A percentile compares a stretch with the other conserved stretches of the same genome.
Evolutionary conservation across 2,113 vertebrate species (phyloP).

Genomic region (Amazona guildingii): DNA sequence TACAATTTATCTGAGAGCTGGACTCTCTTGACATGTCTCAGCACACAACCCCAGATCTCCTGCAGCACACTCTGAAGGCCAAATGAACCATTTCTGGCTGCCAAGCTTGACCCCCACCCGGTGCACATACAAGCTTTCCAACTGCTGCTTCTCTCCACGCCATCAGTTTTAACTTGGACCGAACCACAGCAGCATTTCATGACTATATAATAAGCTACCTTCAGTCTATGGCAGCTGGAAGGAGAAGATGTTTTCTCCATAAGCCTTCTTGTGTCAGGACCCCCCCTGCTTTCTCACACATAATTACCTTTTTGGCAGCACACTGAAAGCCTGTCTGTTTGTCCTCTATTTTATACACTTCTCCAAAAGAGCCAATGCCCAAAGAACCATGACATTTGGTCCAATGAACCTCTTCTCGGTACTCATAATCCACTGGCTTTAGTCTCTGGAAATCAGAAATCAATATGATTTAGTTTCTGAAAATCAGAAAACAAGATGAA

Average conservation of each 20-base stretch:
- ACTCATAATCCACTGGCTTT: slow-evolving; percentile 88
- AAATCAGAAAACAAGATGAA: neutral
- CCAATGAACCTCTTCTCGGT: slow-evolving; percentile 89
- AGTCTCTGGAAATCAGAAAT: slow-evolving; percentile 77
- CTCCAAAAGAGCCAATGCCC: slow-evolving; percentile 91
- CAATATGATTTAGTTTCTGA: neutral
- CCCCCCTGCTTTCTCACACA: neutral
- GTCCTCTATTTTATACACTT: slow-evolving; percentile 88
- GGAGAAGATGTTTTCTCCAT: neutral
- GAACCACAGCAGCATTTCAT: neutral
- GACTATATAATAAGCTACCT: neutral
- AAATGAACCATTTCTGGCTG: neutral
- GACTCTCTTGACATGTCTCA: neutral
- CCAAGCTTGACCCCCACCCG: neutral
- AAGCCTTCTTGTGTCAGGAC: neutral
- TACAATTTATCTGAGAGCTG: neutral
- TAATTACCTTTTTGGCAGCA: slow-evolving; percentile 91
- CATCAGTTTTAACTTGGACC: neutral
- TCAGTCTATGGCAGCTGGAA: neutral
- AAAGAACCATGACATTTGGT: slow-evolving; percentile 74
- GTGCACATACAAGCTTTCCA: neutral
- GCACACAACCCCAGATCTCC: neutral
- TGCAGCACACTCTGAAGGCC: neutral
- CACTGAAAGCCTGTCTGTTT: slow-evolving; percentile 88
- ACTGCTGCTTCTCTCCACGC: neutral